phyloP scores from a whole-genome alignment of 2,797 vertebrate species.

The Enteromius argenteus region DNA sequence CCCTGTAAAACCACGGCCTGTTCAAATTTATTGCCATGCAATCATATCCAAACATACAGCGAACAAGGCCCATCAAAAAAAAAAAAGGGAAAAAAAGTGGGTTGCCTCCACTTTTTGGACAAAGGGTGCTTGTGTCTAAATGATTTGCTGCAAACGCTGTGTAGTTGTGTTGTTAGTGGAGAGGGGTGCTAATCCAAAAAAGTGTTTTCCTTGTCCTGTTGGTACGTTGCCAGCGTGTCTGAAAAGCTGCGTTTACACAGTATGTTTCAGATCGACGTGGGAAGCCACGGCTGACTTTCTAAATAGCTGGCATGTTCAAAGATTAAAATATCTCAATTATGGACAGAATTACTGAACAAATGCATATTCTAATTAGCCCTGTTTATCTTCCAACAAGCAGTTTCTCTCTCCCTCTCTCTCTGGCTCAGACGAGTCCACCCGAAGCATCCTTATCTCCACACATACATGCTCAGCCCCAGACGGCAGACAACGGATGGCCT shows the following conservation, averaged over 20 bases:
- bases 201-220: slow-evolving; percentile 26
- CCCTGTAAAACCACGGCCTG: slow-evolving; percentile 21
- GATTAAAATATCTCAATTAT: slow-evolving; percentile 67
- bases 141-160: slow-evolving; percentile 15
- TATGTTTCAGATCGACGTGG: slow-evolving; percentile 51
- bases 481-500: slow-evolving; percentile 52
- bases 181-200: slow-evolving; percentile 42
- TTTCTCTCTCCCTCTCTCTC: slow-evolving; percentile 53
- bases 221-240: slow-evolving; percentile 49
- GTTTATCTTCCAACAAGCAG: slow-evolving; percentile 68
- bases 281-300: slow-evolving; percentile 54
- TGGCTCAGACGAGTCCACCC: slow-evolving; percentile 53
- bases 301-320: slow-evolving; percentile 57
- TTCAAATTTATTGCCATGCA: slow-evolving; percentile 29
- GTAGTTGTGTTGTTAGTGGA: slow-evolving; percentile 27
- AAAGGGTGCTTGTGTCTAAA: slow-evolving; percentile 47
- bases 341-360: slow-evolving; percentile 64
- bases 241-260: slow-evolving; percentile 39
- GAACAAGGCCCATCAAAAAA: slow-evolving; percentile 8
- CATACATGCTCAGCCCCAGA: slow-evolving; percentile 57
- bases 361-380: slow-evolving; percentile 65
- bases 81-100: neutral
- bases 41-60: slow-evolving; percentile 41
- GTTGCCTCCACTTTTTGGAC: slow-evolving; percentile 34
- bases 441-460: slow-evolving; percentile 62